These are phyloP conservation scores for Xerus rutilus DNA, from an alignment of 2,797 vertebrate species.

Conservation along the genomic window DNA sequence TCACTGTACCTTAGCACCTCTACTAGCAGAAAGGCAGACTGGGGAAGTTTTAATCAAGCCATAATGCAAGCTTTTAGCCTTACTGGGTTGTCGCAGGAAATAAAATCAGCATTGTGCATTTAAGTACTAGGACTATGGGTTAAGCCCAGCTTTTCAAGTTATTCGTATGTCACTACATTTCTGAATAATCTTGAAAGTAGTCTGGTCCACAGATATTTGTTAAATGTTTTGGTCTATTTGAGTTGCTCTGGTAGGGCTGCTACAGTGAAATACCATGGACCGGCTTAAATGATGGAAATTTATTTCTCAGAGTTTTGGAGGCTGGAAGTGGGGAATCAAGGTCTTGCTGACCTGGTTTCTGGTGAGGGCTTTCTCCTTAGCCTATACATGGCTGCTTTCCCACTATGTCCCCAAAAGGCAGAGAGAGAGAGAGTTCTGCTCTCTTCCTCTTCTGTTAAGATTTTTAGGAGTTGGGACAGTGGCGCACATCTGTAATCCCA, in stretches of 20 bases:
- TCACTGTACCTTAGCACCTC: not conserved
- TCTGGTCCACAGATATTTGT: not conserved
- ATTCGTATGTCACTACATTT: not conserved
- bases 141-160: not conserved
- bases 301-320: not conserved
- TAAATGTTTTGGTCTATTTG: not conserved
- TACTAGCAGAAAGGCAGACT: not conserved
- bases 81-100: not conserved
- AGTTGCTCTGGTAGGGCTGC: not conserved
- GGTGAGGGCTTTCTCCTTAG: not conserved
- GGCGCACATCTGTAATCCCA: too few relatives aligned
- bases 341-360: not conserved
- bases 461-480: too few relatives aligned
- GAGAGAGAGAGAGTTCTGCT: not conserved
- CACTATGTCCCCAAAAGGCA: not conserved
- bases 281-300: not conserved
- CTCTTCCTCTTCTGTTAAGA: not conserved
- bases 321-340: not conserved
- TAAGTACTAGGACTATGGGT: not conserved
- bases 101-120: not conserved
- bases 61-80: not conserved
- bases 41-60: not conserved
- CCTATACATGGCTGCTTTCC: not conserved
- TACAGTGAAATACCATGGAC: not conserved
- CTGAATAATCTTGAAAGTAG: constrained; percentile 23